phyloP scores from a whole-genome alignment of 2,113 vertebrate genomes.

The Saccopteryx leptura region DNA sequence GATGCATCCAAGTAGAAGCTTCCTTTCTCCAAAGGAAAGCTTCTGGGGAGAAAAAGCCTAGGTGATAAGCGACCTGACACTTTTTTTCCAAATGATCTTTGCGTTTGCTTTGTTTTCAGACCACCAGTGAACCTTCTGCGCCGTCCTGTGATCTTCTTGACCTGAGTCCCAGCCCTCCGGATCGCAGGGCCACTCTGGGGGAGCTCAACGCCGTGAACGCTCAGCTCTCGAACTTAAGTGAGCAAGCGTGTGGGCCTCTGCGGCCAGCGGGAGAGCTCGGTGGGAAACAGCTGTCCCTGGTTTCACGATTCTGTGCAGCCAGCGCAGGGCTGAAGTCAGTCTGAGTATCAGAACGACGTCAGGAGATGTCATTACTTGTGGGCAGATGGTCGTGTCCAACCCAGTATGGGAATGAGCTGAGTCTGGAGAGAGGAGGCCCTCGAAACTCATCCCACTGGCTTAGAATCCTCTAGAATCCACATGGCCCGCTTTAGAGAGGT shows the following conservation, averaged over 20 bases:
- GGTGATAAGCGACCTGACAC: background rate
- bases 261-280: background rate
- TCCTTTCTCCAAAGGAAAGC: background rate
- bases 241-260: conserved; percentile 67
- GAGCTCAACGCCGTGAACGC: conserved; percentile 64
- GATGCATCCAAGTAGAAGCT: background rate
- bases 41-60: background rate
- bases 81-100: background rate
- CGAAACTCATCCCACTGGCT: conserved; percentile 27
- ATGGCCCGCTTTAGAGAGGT: background rate
- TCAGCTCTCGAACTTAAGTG: conserved; percentile 85
- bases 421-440: background rate
- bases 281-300: conserved; percentile 42
- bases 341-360: background rate
- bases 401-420: background rate
- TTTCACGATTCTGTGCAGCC: conserved; percentile 53
- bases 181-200: conserved; percentile 10
- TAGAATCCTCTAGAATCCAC: background rate
- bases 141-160: conserved; percentile 89
- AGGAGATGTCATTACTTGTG: conserved; percentile 45
- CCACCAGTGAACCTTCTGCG: conserved; percentile 86
- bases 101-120: conserved; percentile 74
- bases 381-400: background rate
- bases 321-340: conserved; percentile 45
- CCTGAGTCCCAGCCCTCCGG: conserved; percentile 74